Percentiles rank a stretch among this genome's conserved stretches.
These are phyloP conservation scores for Ylistrum balloti DNA, from an alignment of 1,140 invertebrate species.

Conservation along the genomic window DNA sequence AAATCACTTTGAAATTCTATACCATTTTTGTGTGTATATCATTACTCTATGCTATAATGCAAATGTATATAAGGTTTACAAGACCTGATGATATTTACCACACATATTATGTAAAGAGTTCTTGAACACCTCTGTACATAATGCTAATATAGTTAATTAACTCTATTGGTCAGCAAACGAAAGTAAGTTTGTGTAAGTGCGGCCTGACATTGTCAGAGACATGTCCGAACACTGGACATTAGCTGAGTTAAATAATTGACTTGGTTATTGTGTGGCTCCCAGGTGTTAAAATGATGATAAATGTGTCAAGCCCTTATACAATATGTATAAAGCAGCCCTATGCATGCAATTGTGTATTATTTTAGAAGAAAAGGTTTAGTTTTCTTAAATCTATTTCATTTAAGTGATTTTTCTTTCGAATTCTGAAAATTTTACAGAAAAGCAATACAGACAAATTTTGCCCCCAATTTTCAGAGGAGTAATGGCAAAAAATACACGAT, in stretches of 20 bases:
- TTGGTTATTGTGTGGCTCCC: background rate
- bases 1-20: background rate
- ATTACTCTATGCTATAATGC: background rate
- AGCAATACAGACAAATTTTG: background rate
- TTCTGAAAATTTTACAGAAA: background rate
- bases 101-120: background rate
- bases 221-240: constrained; percentile 8
- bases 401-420: no score
- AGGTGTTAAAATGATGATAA: constrained; percentile 40
- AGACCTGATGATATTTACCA: background rate
- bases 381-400: background rate
- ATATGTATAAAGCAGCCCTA: background rate
- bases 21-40: background rate
- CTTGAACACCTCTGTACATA: background rate
- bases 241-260: background rate
- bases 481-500: background rate
- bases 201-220: background rate
- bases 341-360: background rate
- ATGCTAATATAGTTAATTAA: background rate
- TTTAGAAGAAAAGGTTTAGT: background rate
- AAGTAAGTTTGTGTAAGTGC: constrained; percentile 20
- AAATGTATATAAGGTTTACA: background rate
- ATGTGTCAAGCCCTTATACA: constrained; percentile 17
- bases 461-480: background rate
- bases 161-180: background rate